phyloP scores from a whole-genome alignment of 2,113 vertebrate species.

The Ia io region DNA sequence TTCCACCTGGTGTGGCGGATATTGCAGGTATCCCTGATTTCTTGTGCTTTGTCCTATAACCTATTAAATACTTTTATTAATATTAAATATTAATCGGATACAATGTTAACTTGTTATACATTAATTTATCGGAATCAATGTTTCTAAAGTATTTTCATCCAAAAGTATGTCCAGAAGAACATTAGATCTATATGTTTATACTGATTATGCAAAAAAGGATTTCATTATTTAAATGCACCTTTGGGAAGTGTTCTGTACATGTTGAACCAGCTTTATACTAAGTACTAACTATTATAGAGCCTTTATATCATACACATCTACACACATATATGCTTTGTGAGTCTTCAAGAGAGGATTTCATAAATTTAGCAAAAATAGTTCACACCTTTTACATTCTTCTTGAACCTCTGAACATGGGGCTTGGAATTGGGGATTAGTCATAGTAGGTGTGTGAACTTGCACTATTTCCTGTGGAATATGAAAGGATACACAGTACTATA shows the following conservation, averaged over 20 bases:
- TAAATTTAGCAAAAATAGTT: background rate
- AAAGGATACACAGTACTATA: background rate
- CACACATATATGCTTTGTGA: background rate
- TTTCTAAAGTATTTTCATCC: background rate
- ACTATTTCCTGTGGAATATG: background rate
- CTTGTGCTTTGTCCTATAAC: background rate
- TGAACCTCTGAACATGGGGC: background rate
- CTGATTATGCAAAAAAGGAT: background rate
- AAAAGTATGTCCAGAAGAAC: slow-evolving; percentile 33
- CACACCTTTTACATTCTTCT: background rate
- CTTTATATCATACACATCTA: background rate
- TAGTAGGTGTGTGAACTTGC: background rate
- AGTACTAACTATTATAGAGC: background rate
- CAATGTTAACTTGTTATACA: background rate
- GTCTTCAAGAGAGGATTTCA: background rate
- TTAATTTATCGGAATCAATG: background rate
- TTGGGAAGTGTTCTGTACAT: background rate
- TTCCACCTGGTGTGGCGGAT: background rate
- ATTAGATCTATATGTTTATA: background rate
- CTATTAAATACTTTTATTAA: background rate
- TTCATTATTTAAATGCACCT: background rate
- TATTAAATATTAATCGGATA: background rate
- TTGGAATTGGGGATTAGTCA: background rate
- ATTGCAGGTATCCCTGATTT: background rate
- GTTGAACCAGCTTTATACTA: background rate